Conservation (phyloP, 1,140 invertebrate genomes). For the Rhagoletis zephyria region DNA sequence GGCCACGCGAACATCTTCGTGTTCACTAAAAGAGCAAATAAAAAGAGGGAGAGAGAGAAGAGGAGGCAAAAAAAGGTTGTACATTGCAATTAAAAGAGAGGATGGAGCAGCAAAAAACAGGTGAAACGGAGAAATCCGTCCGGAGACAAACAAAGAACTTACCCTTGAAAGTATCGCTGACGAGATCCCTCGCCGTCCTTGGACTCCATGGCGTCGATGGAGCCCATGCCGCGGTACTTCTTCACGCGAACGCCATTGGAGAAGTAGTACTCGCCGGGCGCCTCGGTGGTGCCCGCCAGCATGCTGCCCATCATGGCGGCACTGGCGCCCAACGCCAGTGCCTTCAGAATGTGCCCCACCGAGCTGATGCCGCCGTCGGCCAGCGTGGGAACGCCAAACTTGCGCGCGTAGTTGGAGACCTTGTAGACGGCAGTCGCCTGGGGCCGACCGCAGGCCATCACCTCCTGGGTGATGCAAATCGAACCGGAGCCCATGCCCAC, state of each 20-base stretch:
- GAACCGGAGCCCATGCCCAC: slow-evolving; percentile 99
- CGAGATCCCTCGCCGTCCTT: slow-evolving; percentile 87
- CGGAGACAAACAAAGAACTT: no score
- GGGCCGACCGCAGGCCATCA: slow-evolving; percentile 98
- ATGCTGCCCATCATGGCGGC: slow-evolving; percentile 99
- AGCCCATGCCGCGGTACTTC: slow-evolving; percentile 99
- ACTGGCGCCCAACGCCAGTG: slow-evolving; percentile 91
- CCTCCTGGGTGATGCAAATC: slow-evolving; percentile 99
- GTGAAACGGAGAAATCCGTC: no score
- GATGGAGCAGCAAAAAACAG: no score
- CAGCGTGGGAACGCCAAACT: slow-evolving; percentile 94
- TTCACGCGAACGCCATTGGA: slow-evolving; percentile 97
- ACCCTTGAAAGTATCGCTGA: slow-evolving; percentile 91
- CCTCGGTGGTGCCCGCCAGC: slow-evolving; percentile 96
- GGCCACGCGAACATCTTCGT: slow-evolving; percentile 95
- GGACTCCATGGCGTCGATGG: slow-evolving; percentile 97
- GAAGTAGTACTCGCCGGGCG: slow-evolving; percentile 98
- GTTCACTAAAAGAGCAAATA: no score
- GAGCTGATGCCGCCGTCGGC: slow-evolving; percentile 98
- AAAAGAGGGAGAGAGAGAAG: no score
- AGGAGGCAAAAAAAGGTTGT: no score
- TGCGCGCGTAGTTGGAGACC: slow-evolving; percentile 91
- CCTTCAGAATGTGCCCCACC: slow-evolving; percentile 96
- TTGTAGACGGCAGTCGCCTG: slow-evolving; percentile 95
- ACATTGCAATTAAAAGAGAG: no score